Percentiles rank a stretch among this genome's conserved stretches.
phyloP scores from a whole-genome alignment of 53 echinoderm and acorn worm species.

The Glandiceps talaboti region DNA sequence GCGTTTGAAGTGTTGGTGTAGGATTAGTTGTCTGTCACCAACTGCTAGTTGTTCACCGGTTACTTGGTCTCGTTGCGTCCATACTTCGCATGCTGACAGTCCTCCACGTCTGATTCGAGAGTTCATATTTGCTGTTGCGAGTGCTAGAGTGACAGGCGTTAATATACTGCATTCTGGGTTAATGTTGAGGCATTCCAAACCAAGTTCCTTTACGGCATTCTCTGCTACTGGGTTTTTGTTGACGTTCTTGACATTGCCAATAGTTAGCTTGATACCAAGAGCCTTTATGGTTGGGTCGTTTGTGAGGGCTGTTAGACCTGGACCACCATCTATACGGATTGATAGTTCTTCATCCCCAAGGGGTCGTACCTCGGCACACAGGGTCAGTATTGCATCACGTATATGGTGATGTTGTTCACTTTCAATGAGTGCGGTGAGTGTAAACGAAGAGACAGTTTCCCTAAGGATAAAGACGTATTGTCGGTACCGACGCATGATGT shows the following conservation, averaged over 20 bases:
- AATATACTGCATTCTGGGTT: slow-evolving; percentile 1
- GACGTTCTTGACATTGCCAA: slow-evolving; percentile 3
- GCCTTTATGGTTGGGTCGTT: neutral
- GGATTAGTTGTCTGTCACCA: slow-evolving; percentile 5
- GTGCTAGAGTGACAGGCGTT: neutral
- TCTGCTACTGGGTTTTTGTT: slow-evolving; percentile 10
- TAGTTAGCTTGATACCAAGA: neutral
- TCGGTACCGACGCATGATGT: slow-evolving; percentile 5
- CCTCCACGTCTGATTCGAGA: neutral
- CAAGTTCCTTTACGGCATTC: slow-evolving; percentile 5
- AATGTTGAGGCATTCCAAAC: neutral
- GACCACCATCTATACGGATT: neutral
- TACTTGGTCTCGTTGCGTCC: slow-evolving; percentile 3
- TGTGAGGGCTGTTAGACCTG: neutral
- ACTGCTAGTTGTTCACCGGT: slow-evolving; percentile 6
- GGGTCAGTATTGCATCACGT: neutral
- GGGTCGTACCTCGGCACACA: slow-evolving; percentile 2
- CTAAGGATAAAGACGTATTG: slow-evolving; percentile 6
- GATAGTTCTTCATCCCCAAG: neutral
- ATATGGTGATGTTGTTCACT: neutral
- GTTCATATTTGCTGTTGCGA: slow-evolving; percentile 10
- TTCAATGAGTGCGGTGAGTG: neutral
- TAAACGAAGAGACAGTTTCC: slow-evolving; percentile 1
- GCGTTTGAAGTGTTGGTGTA: slow-evolving; percentile 1
- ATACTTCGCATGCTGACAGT: neutral